Base-by-base conservation (phyloP, 2,888 invertebrate species). In the Monopis laevigella region DNA sequence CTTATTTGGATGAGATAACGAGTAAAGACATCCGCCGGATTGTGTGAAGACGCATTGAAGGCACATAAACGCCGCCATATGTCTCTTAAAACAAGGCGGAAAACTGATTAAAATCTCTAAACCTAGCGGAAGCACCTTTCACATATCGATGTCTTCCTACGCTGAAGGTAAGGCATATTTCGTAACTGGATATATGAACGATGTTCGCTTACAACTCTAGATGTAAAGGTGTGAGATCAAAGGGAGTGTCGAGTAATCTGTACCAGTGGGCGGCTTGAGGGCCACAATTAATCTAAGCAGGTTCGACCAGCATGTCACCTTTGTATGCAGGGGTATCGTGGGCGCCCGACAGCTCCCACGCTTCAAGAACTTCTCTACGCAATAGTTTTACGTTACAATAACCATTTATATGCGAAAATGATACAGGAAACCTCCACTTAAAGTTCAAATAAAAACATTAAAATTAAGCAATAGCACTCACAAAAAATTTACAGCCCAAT, bases 1-100 rank as follows among this genome's bases (percentile, higher is more conserved):
- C 61, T 54, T 68, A 58, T 70, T 64, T 62, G 58, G 61, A 48
- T 46, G 50, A 67, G 75, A 75, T 77, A 73, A 75, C 59, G 50
- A 53, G 47, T 51, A 40, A 18, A 32, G 28, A 62, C 56, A 65
- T 75, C 77, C 77, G 74, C 70, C 66, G 65, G 64, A 61, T 58
- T 60, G 53, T 58, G 51, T 60, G 55, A 62, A 39, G 39, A 39
- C 26, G 24, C 7, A 7, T 29, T 29, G n/a, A n/a, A n/a, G n/a
- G n/a, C n/a, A n/a, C n/a, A n/a, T n/a, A n/a, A n/a, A n/a, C n/a
- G n/a, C n/a, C n/a, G n/a, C n/a, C n/a, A n/a, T n/a, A n/a, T n/a
- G n/a, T n/a, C n/a, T n/a, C n/a, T n/a, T n/a, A n/a, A n/a, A n/a
- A n/a, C n/a, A n/a, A n/a, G n/a, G n/a, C n/a, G n/a, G n/a, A n/a